phyloP scores from a whole-genome alignment of 1,140 invertebrate genomes.

The Agrypnia vestita region DNA sequence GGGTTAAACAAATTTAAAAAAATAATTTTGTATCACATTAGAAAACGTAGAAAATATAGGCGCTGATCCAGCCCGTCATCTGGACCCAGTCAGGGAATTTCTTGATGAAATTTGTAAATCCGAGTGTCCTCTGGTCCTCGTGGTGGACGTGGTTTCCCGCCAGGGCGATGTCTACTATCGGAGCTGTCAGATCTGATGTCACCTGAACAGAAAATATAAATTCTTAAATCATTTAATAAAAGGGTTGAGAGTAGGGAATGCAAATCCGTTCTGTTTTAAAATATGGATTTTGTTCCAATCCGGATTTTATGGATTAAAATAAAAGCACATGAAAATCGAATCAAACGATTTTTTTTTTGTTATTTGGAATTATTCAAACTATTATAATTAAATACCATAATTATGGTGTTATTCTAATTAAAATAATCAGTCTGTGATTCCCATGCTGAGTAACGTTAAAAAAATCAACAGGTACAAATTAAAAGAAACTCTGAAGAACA shows the following conservation, averaged over 20 bases:
- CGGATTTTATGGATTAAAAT: too few species aligned
- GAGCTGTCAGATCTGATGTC: slow-evolving; percentile 27
- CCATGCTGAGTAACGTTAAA: too few species aligned
- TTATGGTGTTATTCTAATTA: not conserved
- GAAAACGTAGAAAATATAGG: slow-evolving; percentile 49
- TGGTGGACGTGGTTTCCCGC: slow-evolving; percentile 56
- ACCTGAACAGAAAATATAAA: slow-evolving; percentile 15
- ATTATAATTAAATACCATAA: not conserved
- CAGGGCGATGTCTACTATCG: slow-evolving; percentile 52
- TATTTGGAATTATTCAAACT: not conserved
- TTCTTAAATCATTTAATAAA: too few species aligned
- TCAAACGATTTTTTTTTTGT: not conserved
- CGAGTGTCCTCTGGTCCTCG: slow-evolving; percentile 48
- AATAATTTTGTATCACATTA: not conserved
- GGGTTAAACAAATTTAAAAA: too few species aligned
- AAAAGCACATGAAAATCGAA: not conserved
- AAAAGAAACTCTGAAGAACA: too few species aligned
- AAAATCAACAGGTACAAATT: too few species aligned
- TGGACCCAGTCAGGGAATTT: slow-evolving; percentile 51
- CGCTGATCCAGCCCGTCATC: slow-evolving; percentile 51
- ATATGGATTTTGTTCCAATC: too few species aligned
- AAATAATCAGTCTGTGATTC: too few species aligned
- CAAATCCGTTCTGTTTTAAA: too few species aligned
- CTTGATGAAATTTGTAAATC: slow-evolving; percentile 49
- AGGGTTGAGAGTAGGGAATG: not conserved